Evolutionary conservation across 1,140 invertebrate species (phyloP), one percentile per base, ranked within the genome.

Genomic region (Papilio polyxenes): DNA sequence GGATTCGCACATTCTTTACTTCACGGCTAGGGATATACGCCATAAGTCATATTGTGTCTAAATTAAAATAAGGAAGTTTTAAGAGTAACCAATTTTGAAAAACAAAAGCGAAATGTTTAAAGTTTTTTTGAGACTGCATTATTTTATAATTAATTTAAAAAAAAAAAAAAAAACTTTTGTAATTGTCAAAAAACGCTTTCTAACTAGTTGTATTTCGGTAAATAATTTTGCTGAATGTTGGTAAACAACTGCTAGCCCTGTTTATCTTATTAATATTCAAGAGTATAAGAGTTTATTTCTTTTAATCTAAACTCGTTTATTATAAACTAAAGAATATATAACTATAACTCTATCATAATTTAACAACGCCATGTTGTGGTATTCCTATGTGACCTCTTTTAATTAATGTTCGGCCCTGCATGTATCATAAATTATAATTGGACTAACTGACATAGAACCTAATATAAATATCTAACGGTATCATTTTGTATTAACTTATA

Each of bases 311-410:
- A 31, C 23, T 31, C 0, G 13, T n/a, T 17, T n/a, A 53, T 53
- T 53, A 9, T 23, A 31, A 76, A 53, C 31, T 75, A 48, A 76
- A 76, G 2, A 53, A 76, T 13, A 53, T 76, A 3, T 20, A n/a
- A n/a, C n/a, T 20, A 53, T n/a, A 75, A 17, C 20, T 62, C 59
- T 53, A 65, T 13, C 15, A 59, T 80, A 69, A 80, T 44, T 65
- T 79, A 69, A 65, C 59, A 80, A 48, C 78, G 37, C 48, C n/a
- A n/a, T 65, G 78, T 40, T 69, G 77, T 31, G 11, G 75, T 80
- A 69, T 80, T 80, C 78, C 59, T 80, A 15, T 80, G 59, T 79
- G 77, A 44, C 77, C 77, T 56, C 77, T 79, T 79, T 79, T 80
- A 69, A 80, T 80, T 65, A 80, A 59, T 49, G 59, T 62, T 11